These are phyloP conservation scores for Ptychobarbus kaznakovi DNA, from an alignment of 2,797 vertebrate species.

Conservation along the genomic window DNA sequence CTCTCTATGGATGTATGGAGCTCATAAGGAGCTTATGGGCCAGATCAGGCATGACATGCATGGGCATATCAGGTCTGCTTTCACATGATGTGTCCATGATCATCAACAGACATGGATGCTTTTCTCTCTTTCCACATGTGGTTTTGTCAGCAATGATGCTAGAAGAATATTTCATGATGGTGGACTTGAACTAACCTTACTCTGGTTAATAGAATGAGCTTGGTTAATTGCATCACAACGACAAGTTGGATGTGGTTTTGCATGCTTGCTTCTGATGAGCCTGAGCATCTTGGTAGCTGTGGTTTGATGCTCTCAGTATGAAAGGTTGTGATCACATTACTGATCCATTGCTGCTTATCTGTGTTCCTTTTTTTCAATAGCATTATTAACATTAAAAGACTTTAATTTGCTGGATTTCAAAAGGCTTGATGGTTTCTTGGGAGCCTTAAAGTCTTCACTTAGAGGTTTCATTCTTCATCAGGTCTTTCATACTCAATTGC, in stretches of 20 bases:
- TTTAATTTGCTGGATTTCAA: neutral
- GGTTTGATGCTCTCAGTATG: constrained; percentile 5
- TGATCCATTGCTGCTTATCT: neutral
- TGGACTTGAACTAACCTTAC: neutral
- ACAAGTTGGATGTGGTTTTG: constrained; percentile 14
- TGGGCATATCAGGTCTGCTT: constrained; percentile 8
- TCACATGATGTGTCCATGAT: neutral
- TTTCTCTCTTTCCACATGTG: constrained; percentile 1
- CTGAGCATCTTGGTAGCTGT: neutral
- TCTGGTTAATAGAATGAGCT: neutral
- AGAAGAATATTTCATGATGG: neutral
- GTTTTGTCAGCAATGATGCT: constrained; percentile 13
- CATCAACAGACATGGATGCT: constrained; percentile 1
- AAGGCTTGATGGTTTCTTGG: neutral
- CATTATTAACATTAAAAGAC: neutral
- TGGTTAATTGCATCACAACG: neutral
- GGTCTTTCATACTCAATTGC: neutral
- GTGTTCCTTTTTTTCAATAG: neutral
- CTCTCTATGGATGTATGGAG: constrained; percentile 39
- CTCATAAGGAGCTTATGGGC: constrained; percentile 36
- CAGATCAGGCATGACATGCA: constrained; percentile 40
- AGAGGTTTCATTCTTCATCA: neutral
- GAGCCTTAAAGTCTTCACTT: neutral
- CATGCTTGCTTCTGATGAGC: neutral
- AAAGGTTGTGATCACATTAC: constrained; percentile 2